These are phyloP conservation scores for Agonopterix heracliana DNA, from an alignment of 2,888 invertebrate genomes.

Conservation along the genomic window DNA sequence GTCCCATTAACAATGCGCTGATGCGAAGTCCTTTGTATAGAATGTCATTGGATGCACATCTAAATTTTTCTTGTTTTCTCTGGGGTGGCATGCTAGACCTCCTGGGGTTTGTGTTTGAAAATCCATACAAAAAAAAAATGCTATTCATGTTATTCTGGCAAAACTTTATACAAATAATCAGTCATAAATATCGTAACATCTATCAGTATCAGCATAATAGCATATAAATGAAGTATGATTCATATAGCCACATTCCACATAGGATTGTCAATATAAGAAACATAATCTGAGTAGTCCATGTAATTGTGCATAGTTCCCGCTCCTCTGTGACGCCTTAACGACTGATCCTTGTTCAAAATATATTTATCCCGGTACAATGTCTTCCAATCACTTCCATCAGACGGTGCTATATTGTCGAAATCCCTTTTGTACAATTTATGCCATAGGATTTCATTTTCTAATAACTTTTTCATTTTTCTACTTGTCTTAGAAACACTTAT, in stretches of 20 bases:
- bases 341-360: constrained; percentile 21
- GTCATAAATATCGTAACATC: too few relatives aligned
- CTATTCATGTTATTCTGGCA: too few relatives aligned
- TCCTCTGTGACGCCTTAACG: constrained; percentile 15
- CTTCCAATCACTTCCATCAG: constrained; percentile 39
- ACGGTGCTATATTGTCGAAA: constrained; percentile 23
- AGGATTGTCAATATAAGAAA: constrained; percentile 56
- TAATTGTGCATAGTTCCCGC: constrained; percentile 47
- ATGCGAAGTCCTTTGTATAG: too few relatives aligned
- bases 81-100: too few relatives aligned
- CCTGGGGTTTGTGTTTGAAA: too few relatives aligned
- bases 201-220: too few relatives aligned
- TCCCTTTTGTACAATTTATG: constrained; percentile 52
- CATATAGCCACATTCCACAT: constrained; percentile 43
- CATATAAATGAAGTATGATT: neutral
- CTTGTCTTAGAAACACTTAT: constrained; percentile 48
- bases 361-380: constrained; percentile 39
- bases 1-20: too few relatives aligned
- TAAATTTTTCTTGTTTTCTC: too few relatives aligned
- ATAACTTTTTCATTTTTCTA: constrained; percentile 35
- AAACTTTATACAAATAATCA: too few relatives aligned
- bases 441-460: constrained; percentile 50
- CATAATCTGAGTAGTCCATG: constrained; percentile 53
- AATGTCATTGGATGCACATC: too few relatives aligned
- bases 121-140: too few relatives aligned